Conservation (phyloP, 1,140 invertebrate species). For the Scaptomyza montana region DNA sequence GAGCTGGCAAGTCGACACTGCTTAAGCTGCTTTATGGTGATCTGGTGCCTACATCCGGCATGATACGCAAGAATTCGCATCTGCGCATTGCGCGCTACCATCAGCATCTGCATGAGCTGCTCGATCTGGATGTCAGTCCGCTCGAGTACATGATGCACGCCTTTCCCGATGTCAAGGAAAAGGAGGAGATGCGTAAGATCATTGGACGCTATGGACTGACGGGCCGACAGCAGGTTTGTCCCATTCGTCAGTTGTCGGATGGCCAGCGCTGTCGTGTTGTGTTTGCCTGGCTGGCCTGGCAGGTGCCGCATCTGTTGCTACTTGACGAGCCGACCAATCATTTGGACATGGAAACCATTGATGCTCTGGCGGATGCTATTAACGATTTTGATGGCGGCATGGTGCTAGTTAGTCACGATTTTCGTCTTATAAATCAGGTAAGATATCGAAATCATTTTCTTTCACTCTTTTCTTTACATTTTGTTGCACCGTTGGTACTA, state of each 20-base stretch:
- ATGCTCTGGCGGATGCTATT: slow-evolving; percentile 98
- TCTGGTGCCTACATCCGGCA: slow-evolving; percentile 96
- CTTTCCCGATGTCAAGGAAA: slow-evolving; percentile 98
- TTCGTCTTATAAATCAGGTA: slow-evolving; percentile 98
- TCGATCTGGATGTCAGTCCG: slow-evolving; percentile 97
- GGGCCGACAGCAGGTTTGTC: slow-evolving; percentile 98
- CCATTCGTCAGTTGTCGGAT: slow-evolving; percentile 98
- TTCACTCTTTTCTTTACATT: no score
- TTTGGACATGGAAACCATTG: slow-evolving; percentile 99
- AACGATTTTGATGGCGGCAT: slow-evolving; percentile 99
- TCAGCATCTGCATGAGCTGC: slow-evolving; percentile 98
- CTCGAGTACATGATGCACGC: slow-evolving; percentile 99
- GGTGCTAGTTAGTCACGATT: slow-evolving; percentile 98
- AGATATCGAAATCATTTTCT: neutral
- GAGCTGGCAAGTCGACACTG: slow-evolving; percentile 98
- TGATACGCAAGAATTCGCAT: slow-evolving; percentile 99
- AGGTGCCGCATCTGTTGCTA: slow-evolving; percentile 96
- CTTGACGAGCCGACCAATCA: slow-evolving; percentile 99
- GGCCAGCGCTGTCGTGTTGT: slow-evolving; percentile 99
- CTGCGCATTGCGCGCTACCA: slow-evolving; percentile 98
- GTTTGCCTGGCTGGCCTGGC: slow-evolving; percentile 98
- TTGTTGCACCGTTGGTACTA: neutral
- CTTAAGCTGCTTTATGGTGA: slow-evolving; percentile 98
- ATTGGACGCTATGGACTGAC: slow-evolving; percentile 98
- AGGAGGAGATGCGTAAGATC: slow-evolving; percentile 99